Base-by-base conservation (phyloP, 2,113 vertebrate species). In the Ivindomyrus marchei region DNA sequence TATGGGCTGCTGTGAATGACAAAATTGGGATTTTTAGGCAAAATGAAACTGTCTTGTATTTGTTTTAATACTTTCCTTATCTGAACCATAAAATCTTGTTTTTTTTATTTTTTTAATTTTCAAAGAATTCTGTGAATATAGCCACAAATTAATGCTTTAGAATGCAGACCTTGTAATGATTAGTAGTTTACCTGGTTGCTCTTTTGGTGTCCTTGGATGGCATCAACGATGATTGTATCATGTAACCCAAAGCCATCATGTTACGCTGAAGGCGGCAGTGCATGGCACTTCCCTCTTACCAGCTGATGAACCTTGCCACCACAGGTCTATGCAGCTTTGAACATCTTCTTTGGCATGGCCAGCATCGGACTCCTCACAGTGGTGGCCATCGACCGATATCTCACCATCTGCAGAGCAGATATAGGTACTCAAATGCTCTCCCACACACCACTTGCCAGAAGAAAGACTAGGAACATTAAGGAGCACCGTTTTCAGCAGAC, bases 301-400 rank as follows among this genome's bases (percentile, higher is more conserved):
- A 77, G 31, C 45, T 85, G 83, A 21, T 85, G 36, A 85, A 46
- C 45, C 9, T 21, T 85, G 21, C 19, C 45, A 39, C 94, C 96
- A 90, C 95, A 99, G 98, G 95, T 99, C 91, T 99, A 99, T 92
- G 98, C 98, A 88, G 98, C 97, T 84, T 93, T 99, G 90, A 99
- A 99, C 94, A 99, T 99, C 91, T 99, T 99, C 93, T 99, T 99
- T 90, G 98, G 98, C 49, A 99, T 99, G 98, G 97, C 98, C 0
- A 99, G 98, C 91, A 99, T 99, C 53, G 98, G 98, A 62, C 95
- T 99, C 88, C 97, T 99, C 90, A 99, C 97, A 1, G 97, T 98
- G 50, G 97, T 99, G 90, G 98, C 98, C 0, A 84, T 99, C 56
- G 98, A 99, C 91, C 96, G 98, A 36, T 99, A 99, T 31, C 94